Base-by-base conservation (phyloP, 2,888 invertebrate species). In the Rhamphomyia laevipes region DNA sequence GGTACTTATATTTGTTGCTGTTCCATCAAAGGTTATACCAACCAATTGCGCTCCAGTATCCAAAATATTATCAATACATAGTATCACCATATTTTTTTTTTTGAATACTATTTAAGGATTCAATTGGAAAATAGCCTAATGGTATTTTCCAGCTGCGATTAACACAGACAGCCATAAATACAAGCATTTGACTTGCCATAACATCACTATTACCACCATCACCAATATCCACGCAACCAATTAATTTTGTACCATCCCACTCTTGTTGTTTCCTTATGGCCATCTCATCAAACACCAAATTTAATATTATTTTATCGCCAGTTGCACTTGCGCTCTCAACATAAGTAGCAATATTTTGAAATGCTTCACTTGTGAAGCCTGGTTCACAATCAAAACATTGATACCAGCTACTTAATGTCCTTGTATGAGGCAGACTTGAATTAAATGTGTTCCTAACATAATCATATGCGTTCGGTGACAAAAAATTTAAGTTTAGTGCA, bases 381-480 rank as follows among this genome's bases (percentile, higher is more conserved):
- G 46, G 46, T 12, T 13, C 38, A 27, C 46, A 46, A 4, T 21
- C 33, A 7, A 33, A n/a, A 7, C 9, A 15, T 15, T 43, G n/a
- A 43, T 48, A 48, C 43, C 43, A 48, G 9, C n/a, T 33, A 2
- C 33, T n/a, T 13, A 48, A 6, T n/a, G 48, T 48, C 33, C 48
- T 43, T 13, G 15, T 33, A 21, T 42, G 48, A 30, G 48, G 48
- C n/a, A 48, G 31, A 17, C 13, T 21, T 12, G 31, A 30, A 7
- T 23, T 18, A 21, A 43, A 43, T 37, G 18, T 43, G 5, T 17
- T 30, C n/a, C n/a, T n/a, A n/a, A n/a, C n/a, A n/a, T n/a, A n/a
- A n/a, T n/a, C n/a, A n/a, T n/a, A n/a, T n/a, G n/a, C 48, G 1
- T 21, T 43, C 48, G 46, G 38, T 9, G 46, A 46, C 7, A 46